Evolutionary conservation across 2,113 vertebrate species (phyloP).

Genomic region (Oreochromis aureus): DNA sequence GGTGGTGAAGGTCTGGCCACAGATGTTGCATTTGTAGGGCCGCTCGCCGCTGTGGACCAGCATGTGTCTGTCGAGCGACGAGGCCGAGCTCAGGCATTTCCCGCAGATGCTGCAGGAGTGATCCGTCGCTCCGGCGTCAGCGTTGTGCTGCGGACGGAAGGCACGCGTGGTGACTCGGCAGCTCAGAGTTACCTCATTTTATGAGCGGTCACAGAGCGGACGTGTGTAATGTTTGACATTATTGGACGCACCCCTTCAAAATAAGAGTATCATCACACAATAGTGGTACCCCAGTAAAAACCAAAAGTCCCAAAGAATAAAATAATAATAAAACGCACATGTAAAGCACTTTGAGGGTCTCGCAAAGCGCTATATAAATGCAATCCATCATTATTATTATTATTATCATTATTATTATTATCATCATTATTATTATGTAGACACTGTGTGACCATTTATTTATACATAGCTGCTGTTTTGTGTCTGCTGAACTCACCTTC

Average conservation of each 20-base stretch:
- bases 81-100: slow-evolving; percentile 95
- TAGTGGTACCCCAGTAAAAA: neutral
- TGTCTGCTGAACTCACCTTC: fast-evolving
- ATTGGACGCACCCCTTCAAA: fast-evolving
- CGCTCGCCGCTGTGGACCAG: slow-evolving; percentile 97
- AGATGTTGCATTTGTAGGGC: slow-evolving; percentile 90
- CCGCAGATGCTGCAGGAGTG: slow-evolving; percentile 99
- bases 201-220: neutral
- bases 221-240: neutral
- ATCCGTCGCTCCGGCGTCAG: slow-evolving; percentile 86
- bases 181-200: fast-evolving
- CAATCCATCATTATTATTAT: too few species aligned
- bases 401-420: too few species aligned
- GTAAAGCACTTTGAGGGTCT: too few species aligned
- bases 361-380: too few species aligned
- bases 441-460: fast-evolving
- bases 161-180: neutral
- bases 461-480: neutral
- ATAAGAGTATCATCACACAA: neutral
- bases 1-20: slow-evolving; percentile 97
- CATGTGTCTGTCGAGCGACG: slow-evolving; percentile 97
- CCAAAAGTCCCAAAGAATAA: neutral
- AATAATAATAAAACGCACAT: fast-evolving
- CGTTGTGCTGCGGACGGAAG: slow-evolving; percentile 81
- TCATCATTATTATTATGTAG: neutral